A percentile compares a stretch with the other conserved stretches of the same genome.
Evolutionary conservation across 2,113 vertebrate species (phyloP).

Genomic region (Ptilorrhoa leucosticta): DNA sequence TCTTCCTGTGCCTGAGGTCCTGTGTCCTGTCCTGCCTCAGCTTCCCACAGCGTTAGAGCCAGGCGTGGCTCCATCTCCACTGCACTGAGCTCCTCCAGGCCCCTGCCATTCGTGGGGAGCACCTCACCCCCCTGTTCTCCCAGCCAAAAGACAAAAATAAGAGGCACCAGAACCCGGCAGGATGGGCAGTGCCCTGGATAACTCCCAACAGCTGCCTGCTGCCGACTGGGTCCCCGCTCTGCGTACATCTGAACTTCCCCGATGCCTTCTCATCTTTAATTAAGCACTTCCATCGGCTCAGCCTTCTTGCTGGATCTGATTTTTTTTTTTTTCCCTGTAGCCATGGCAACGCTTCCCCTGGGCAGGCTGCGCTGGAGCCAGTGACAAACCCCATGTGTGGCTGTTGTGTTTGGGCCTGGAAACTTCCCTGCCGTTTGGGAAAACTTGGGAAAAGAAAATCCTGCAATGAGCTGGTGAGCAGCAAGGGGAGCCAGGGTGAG

Average conservation of each 20-base stretch:
- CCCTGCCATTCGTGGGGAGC: accelerated
- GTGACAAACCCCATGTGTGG: neutral
- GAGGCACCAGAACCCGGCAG: neutral
- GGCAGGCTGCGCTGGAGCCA: neutral
- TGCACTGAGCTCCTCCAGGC: neutral
- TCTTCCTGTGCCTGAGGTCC: neutral
- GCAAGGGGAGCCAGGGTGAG: neutral
- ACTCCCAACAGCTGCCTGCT: neutral
- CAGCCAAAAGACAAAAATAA: neutral
- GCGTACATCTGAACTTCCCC: neutral
- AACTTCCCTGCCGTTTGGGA: neutral
- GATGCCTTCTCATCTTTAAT: slow-evolving; percentile 42
- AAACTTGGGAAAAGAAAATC: neutral
- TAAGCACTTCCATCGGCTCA: neutral
- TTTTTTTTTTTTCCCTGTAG: neutral
- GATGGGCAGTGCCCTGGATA: neutral
- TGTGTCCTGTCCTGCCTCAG: neutral
- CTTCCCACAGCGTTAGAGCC: accelerated
- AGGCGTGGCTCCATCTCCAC: neutral
- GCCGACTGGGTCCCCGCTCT: neutral
- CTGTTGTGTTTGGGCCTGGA: slow-evolving; percentile 11
- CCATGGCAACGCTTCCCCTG: slow-evolving; percentile 5
- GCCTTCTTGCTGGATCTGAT: neutral
- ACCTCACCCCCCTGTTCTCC: neutral
- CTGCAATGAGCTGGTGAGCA: accelerated